Evolutionary conservation across 2,113 vertebrate genomes (phyloP).

Genomic region (Paradisaea rubra): DNA sequence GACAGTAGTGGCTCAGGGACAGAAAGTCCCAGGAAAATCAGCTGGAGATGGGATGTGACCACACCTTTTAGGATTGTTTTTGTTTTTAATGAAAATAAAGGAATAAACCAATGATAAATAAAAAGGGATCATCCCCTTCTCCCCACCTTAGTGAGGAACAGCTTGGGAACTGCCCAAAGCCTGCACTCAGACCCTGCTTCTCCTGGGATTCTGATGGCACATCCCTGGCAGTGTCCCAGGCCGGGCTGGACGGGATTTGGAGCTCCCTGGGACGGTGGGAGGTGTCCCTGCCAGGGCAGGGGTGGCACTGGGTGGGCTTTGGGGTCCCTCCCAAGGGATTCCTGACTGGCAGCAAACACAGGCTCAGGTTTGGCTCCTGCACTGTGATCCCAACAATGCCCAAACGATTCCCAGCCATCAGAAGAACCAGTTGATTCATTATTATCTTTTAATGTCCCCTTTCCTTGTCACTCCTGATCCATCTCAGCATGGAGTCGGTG

Average conservation of each 20-base stretch:
- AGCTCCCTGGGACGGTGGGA: background rate
- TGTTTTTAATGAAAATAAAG: background rate
- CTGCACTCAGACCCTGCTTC: background rate
- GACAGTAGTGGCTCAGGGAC: background rate
- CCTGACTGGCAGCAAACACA: background rate
- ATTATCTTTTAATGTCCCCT: background rate
- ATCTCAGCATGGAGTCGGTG: background rate
- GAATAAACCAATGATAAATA: background rate
- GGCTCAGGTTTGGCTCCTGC: background rate
- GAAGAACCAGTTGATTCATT: background rate
- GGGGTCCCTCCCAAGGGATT: background rate
- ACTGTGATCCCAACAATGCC: background rate
- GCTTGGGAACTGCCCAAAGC: background rate
- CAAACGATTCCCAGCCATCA: fast-evolving
- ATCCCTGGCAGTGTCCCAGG: background rate
- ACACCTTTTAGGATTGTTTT: background rate
- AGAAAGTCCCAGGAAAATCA: background rate
- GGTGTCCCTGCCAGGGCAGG: background rate
- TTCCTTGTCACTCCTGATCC: background rate
- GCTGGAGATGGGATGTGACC: background rate
- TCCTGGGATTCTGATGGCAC: background rate
- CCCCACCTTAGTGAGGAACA: fast-evolving
- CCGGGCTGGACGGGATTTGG: background rate
- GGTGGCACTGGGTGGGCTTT: background rate
- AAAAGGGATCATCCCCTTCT: background rate